Conservation (phyloP, 2,797 vertebrate species). For the Botia kubotai region DNA sequence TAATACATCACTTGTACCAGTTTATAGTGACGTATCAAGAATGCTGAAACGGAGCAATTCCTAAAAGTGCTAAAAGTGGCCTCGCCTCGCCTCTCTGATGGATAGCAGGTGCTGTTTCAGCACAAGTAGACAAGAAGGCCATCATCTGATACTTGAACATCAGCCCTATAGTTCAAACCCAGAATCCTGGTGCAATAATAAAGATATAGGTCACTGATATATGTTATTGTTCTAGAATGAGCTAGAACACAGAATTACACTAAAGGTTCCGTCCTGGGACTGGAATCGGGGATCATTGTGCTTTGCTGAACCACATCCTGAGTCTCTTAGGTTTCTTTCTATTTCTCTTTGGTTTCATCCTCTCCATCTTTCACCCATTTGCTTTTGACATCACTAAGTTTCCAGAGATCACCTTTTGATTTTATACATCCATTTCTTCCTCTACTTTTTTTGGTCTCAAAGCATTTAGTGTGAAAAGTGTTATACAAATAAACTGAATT, state of each 20-base stretch:
- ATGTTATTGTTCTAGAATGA: not conserved
- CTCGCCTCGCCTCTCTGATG: slow-evolving; percentile 32
- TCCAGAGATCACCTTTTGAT: no score
- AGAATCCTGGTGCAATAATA: slow-evolving; percentile 34
- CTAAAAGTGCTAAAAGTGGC: slow-evolving; percentile 16
- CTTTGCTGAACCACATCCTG: no score
- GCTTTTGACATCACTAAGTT: no score
- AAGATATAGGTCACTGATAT: not conserved
- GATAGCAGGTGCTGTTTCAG: slow-evolving; percentile 50
- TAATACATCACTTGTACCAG: slow-evolving; percentile 34
- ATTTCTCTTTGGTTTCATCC: no score
- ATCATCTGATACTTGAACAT: slow-evolving; percentile 46
- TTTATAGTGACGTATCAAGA: slow-evolving; percentile 30
- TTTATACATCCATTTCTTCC: no score
- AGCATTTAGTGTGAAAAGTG: no score
- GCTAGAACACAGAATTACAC: not conserved
- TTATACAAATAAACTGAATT: no score
- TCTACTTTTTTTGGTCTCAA: no score
- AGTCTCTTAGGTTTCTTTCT: not conserved
- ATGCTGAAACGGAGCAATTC: slow-evolving; percentile 48
- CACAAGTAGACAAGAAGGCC: slow-evolving; percentile 38
- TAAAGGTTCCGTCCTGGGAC: not conserved
- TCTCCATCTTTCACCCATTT: no score
- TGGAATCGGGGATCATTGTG: not conserved
- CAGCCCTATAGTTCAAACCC: slow-evolving; percentile 20